These are phyloP conservation scores for Agonopterix alstromeriana DNA, from an alignment of 2,888 invertebrate species.

Conservation along the genomic window DNA sequence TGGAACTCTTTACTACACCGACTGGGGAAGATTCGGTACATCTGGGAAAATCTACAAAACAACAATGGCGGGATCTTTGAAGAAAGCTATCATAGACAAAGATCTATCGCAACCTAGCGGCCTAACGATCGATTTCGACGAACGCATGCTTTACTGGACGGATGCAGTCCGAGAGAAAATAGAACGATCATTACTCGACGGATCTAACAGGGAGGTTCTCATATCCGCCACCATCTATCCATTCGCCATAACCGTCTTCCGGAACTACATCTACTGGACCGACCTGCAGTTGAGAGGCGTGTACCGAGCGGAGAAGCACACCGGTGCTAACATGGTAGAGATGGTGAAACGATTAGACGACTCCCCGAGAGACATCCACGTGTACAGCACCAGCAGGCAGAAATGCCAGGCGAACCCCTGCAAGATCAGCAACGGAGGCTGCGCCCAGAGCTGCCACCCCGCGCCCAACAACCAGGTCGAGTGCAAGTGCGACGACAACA, in stretches of 20 bases:
- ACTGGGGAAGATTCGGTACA: conserved; percentile 96
- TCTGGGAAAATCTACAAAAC: conserved; percentile 96
- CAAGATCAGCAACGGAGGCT: conserved; percentile 94
- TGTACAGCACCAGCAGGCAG: conserved; percentile 88
- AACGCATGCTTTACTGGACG: conserved; percentile 96
- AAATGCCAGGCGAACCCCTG: conserved; percentile 90
- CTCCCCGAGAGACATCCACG: conserved; percentile 94
- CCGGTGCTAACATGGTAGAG: conserved; percentile 95
- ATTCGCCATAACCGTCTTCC: conserved; percentile 93
- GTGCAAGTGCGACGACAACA: conserved; percentile 92
- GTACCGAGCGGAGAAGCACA: conserved; percentile 97
- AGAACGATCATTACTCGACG: conserved; percentile 93
- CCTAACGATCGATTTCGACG: conserved; percentile 96
- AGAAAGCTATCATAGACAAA: conserved; percentile 90
- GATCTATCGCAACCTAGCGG: conserved; percentile 97
- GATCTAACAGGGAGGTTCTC: conserved; percentile 88
- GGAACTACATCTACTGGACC: conserved; percentile 97
- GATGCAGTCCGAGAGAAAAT: conserved; percentile 97
- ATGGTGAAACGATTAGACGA: conserved; percentile 95
- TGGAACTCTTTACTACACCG: conserved; percentile 95
- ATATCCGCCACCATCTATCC: conserved; percentile 96
- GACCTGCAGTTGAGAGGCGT: conserved; percentile 95
- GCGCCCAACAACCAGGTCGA: conserved; percentile 90
- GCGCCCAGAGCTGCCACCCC: conserved; percentile 95
- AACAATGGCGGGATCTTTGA: conserved; percentile 97